phyloP scores from a whole-genome alignment of 2,113 vertebrate genomes.

The Chitala chitala region DNA sequence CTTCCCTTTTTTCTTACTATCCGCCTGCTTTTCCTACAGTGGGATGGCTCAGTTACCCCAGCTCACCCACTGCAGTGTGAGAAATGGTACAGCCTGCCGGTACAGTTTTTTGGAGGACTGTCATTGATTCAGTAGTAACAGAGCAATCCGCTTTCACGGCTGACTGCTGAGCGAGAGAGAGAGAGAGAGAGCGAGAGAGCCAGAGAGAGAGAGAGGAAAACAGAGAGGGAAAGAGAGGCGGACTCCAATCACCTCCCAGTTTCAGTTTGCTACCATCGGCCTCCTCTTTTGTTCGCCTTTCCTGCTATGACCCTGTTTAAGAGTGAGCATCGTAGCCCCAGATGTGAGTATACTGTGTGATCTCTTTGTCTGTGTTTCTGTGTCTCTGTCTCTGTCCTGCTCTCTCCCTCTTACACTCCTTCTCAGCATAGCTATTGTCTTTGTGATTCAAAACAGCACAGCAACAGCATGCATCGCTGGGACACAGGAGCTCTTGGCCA shows the following conservation, averaged over 20 bases:
- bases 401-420: neutral
- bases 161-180: conserved; percentile 26
- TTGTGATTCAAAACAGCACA: conserved; percentile 5
- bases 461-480: neutral
- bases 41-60: conserved; percentile 40
- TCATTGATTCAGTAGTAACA: conserved; percentile 60
- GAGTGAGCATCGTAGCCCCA: conserved; percentile 53
- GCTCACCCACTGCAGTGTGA: conserved; percentile 43
- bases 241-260: conserved; percentile 21
- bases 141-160: conserved; percentile 40
- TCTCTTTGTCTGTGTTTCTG: conserved; percentile 9
- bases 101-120: conserved; percentile 52
- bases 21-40: conserved; percentile 32
- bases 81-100: conserved; percentile 57
- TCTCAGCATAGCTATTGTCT: conserved; percentile 9
- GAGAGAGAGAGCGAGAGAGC: conserved; percentile 19
- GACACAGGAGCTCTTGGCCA: neutral
- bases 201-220: conserved; percentile 32
- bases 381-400: neutral
- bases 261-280: conserved; percentile 29
- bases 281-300: conserved; percentile 35
- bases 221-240: conserved; percentile 20
- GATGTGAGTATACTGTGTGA: conserved; percentile 58
- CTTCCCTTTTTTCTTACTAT: conserved; percentile 16
- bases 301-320: conserved; percentile 67